Conservation (phyloP, 1,140 invertebrate species). For the Prorops nasuta region DNA sequence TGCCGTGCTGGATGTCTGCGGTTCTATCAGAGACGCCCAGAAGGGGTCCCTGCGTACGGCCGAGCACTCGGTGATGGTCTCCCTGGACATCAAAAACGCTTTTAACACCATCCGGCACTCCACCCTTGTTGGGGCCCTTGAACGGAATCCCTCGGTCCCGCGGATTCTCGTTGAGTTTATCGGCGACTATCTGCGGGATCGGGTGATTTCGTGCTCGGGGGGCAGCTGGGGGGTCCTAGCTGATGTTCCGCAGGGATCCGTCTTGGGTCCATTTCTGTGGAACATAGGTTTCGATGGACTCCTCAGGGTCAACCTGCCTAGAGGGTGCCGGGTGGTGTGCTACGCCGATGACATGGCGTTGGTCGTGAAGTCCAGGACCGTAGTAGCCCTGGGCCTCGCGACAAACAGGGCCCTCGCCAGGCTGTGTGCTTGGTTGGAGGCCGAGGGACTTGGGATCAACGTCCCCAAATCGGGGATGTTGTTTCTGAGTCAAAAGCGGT, state of each 20-base stretch:
- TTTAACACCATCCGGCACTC: neutral
- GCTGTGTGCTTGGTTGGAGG: neutral
- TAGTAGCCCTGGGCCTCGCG: neutral
- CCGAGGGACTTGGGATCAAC: neutral
- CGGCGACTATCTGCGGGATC: neutral
- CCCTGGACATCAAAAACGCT: neutral
- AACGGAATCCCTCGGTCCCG: neutral
- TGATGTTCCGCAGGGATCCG: too few relatives aligned
- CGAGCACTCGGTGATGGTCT: neutral
- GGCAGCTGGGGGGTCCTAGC: neutral
- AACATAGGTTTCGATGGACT: too few relatives aligned
- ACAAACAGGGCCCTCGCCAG: neutral
- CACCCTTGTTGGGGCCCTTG: neutral
- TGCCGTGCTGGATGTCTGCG: neutral
- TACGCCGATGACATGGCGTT: neutral
- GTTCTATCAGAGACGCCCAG: neutral
- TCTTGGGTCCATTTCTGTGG: too few relatives aligned
- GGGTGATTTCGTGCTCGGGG: neutral
- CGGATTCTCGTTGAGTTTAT: neutral
- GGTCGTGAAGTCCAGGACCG: neutral
- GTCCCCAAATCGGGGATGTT: too few relatives aligned
- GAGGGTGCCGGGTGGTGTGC: neutral
- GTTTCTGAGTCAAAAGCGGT: too few relatives aligned
- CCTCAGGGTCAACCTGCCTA: too few relatives aligned
- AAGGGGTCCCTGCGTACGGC: neutral